Base-by-base conservation (phyloP, 2,888 invertebrate species). In the Apocheima hispidaria region DNA sequence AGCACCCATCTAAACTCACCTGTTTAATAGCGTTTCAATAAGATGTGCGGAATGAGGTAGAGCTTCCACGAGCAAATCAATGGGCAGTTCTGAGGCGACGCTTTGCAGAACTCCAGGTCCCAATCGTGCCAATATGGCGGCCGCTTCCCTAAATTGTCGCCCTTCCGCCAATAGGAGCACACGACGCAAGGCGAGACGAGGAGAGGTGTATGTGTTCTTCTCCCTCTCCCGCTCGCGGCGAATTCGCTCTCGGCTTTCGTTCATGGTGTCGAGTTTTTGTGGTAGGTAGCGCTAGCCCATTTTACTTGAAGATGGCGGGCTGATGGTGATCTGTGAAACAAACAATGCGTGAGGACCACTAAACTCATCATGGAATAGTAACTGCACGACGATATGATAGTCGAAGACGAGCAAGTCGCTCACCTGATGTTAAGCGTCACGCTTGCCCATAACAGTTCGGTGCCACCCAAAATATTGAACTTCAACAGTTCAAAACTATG, bases 111-210 rank as follows among this genome's bases (percentile, higher is more conserved):
- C 97, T 1, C 96, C 96, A 38, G 96, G 95, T 4, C 97, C 97
- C 16, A 98, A 92, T 41, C 97, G 94, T 43, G 96, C 94, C 66
- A 98, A 94, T 60, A 98, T 96, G 41, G 96, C 95, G 0, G 98
- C 97, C 5, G 98, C 98, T 81, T 98, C 98, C n/a, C 97, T 92
- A 83, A 96, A 98, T 88, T 98, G 98, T 26, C 96, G 92, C 7
- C 97, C 97, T 82, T 98, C 98, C 72, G 97, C 96, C 71, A 98
- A 90, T 54, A 97, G 93, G 79, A 98, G 93, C 71, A 98, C 94
- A 35, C 95, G 93, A 2, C 96, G 92, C 48, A 96, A 79, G 16
- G 95, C 95, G 65, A 95, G 93, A 66, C 95, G 93, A 40, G 96
- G 95, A 81, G 95, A 95, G 73, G 95, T 93, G 78, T 95, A 88